Percentiles rank a stretch among this genome's conserved stretches.
phyloP scores from a whole-genome alignment of 1,140 invertebrate genomes.

The Ceratosolen fusciceps region DNA sequence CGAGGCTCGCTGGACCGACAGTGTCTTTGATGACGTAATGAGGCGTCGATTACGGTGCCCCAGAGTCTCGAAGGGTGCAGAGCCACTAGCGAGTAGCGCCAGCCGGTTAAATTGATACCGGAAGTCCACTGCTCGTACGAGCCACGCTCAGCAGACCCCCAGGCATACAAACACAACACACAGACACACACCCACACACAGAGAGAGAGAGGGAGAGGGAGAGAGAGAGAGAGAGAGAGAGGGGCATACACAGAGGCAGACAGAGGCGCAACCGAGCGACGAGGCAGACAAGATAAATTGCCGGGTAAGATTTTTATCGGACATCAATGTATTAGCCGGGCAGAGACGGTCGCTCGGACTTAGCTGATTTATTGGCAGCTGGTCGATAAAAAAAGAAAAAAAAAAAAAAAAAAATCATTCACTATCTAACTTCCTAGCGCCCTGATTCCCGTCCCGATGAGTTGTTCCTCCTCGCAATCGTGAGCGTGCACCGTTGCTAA shows the following conservation, averaged over 20 bases:
- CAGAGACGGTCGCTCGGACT: background rate
- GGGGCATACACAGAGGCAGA: too few relatives aligned
- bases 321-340: background rate
- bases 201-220: too few relatives aligned
- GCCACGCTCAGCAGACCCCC: background rate
- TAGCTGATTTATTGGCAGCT: background rate
- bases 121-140: background rate
- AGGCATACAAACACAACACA: background rate
- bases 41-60: slow-evolving; percentile 53
- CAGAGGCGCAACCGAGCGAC: background rate
- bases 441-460: too few relatives aligned
- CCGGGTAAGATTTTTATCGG: slow-evolving; percentile 12
- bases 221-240: too few relatives aligned
- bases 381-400: background rate
- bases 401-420: background rate
- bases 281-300: background rate
- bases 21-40: slow-evolving; percentile 54
- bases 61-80: slow-evolving; percentile 49
- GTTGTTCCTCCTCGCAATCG: too few relatives aligned
- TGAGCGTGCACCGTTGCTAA: too few relatives aligned
- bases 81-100: background rate
- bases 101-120: background rate
- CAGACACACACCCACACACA: background rate
- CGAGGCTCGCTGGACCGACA: slow-evolving; percentile 10
- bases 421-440: background rate